phyloP scores from a whole-genome alignment of 2,113 vertebrate genomes.

The Ploceus nigricollis region DNA sequence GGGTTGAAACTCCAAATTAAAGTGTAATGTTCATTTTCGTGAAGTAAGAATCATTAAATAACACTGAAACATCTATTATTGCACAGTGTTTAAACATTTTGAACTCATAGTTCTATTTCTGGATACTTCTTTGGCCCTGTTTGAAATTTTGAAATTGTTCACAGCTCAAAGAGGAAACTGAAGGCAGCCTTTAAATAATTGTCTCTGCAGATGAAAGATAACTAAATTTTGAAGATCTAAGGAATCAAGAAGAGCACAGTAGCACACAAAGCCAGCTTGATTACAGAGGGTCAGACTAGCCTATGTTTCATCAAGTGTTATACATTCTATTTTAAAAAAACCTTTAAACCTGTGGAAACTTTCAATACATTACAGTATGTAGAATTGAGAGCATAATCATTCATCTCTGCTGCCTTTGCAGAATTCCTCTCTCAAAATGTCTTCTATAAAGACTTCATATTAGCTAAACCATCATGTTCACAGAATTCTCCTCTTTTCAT shows the following conservation, averaged over 20 bases:
- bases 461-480: not conserved
- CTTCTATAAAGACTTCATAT: not conserved
- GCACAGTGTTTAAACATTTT: not conserved
- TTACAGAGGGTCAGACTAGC: not conserved
- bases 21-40: not conserved
- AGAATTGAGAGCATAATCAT: not conserved
- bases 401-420: not conserved
- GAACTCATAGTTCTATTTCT: not conserved
- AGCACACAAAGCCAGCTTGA: not conserved
- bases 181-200: not conserved
- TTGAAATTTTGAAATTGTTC: not conserved
- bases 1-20: not conserved
- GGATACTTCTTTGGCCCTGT: not conserved
- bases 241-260: not conserved
- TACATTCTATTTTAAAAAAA: not conserved
- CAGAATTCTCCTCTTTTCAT: not conserved
- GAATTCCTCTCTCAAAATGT: not conserved
- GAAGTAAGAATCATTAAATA: not conserved
- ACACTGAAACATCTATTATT: not conserved
- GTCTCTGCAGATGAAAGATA: not conserved
- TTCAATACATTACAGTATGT: not conserved
- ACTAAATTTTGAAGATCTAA: not conserved
- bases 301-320: not conserved
- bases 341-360: not conserved
- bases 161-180: not conserved